phyloP scores from a whole-genome alignment of 2,888 invertebrate species.

The Pimpla rufipes region DNA sequence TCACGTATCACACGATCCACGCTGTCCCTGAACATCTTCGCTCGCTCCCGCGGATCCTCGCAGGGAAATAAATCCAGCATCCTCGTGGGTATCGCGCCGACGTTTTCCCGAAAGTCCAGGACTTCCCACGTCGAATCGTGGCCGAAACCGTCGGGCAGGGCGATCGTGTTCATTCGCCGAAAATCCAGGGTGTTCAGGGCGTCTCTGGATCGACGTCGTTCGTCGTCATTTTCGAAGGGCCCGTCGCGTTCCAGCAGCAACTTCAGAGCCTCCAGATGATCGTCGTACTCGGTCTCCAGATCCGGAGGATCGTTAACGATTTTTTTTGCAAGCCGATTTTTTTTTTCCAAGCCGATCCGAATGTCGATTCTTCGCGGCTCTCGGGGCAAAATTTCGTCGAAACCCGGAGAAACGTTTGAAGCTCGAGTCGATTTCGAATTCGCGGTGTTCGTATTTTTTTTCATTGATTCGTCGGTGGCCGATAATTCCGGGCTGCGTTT shows the following conservation, averaged over 20 bases:
- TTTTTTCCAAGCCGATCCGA: background rate
- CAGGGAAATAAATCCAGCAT: slow-evolving; percentile 29
- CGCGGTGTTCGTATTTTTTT: background rate
- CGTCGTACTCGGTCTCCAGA: slow-evolving; percentile 73
- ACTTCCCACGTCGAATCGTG: slow-evolving; percentile 53
- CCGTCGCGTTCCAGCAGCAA: slow-evolving; percentile 79
- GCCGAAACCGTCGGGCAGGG: slow-evolving; percentile 69
- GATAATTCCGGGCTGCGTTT: slow-evolving; percentile 25
- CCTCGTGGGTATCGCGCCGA: slow-evolving; percentile 45
- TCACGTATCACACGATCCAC: slow-evolving; percentile 65
- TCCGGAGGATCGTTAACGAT: slow-evolving; percentile 21
- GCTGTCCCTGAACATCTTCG: slow-evolving; percentile 57
- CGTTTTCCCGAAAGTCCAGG: slow-evolving; percentile 57
- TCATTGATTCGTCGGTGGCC: background rate
- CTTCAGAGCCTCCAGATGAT: slow-evolving; percentile 79
- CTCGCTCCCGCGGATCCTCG: slow-evolving; percentile 42
- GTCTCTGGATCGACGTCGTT: slow-evolving; percentile 74
- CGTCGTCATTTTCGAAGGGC: slow-evolving; percentile 75
- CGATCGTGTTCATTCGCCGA: slow-evolving; percentile 81
- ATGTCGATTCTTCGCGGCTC: slow-evolving; percentile 59
- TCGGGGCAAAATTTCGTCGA: slow-evolving; percentile 29
- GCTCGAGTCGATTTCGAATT: background rate
- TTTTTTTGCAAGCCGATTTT: background rate
- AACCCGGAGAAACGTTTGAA: background rate
- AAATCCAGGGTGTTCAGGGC: slow-evolving; percentile 81